A percentile compares a stretch with the other conserved stretches of the same genome.
Evolutionary conservation across 2,797 vertebrate genomes (phyloP).

Genomic region (Sebastes paucispinis): DNA sequence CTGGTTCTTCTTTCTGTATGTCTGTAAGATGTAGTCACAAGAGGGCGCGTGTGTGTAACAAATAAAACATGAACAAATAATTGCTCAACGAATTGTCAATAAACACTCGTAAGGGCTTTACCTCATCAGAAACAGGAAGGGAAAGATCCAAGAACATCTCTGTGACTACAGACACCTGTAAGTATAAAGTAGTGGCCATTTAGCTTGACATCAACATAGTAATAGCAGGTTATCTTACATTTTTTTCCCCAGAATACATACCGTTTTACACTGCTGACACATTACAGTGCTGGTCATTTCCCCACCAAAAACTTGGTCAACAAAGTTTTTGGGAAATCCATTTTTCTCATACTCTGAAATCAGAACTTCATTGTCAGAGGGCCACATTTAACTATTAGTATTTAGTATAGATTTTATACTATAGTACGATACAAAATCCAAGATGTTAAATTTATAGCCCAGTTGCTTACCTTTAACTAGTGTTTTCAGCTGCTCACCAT

Average conservation of each 20-base stretch:
- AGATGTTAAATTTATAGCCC: background rate
- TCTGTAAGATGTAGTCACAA: slow-evolving; percentile 48
- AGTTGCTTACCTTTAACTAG: slow-evolving; percentile 88
- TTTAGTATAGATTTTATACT: background rate
- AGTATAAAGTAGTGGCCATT: background rate
- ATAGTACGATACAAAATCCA: background rate
- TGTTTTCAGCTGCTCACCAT: slow-evolving; percentile 87
- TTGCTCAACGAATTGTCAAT: background rate
- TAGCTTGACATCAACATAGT: background rate
- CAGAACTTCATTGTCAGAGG: background rate
- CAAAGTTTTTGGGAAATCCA: slow-evolving; percentile 86
- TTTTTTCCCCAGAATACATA: slow-evolving; percentile 63
- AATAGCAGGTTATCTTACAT: background rate
- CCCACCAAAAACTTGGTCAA: slow-evolving; percentile 95
- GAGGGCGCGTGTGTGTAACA: background rate
- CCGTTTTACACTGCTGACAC: slow-evolving; percentile 95
- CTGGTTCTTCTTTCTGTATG: slow-evolving; percentile 84
- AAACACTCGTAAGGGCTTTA: slow-evolving; percentile 68
- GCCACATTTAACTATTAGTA: background rate
- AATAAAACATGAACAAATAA: background rate
- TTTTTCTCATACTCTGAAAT: slow-evolving; percentile 91
- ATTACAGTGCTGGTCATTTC: slow-evolving; percentile 95
- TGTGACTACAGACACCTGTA: slow-evolving; percentile 92
- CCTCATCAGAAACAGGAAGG: slow-evolving; percentile 94
- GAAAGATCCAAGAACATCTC: slow-evolving; percentile 98